Conservation (phyloP, 2,797 vertebrate species). For the Crotalus adamanteus region DNA sequence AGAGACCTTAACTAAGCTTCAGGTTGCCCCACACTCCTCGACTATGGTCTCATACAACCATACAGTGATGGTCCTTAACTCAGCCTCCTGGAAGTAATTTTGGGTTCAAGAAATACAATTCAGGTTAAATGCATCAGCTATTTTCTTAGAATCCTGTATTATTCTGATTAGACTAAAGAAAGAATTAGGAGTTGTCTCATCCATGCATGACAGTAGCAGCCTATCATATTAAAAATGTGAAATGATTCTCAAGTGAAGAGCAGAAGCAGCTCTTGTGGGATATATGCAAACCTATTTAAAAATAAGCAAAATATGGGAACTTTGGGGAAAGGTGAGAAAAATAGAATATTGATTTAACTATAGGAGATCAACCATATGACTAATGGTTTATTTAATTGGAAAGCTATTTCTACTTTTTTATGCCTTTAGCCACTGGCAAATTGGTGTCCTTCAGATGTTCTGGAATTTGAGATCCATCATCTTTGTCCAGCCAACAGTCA, state of each 20-base stretch:
- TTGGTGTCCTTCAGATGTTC: background rate
- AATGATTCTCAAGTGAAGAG: background rate
- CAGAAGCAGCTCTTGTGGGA: background rate
- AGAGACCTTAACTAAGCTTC: background rate
- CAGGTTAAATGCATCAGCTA: background rate
- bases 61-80: background rate
- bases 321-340: background rate
- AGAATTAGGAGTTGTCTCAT: background rate
- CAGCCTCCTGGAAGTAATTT: background rate
- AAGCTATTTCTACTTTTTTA: background rate
- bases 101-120: background rate
- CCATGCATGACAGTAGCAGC: background rate
- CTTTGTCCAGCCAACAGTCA: background rate
- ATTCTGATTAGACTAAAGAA: background rate
- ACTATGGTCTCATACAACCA: background rate
- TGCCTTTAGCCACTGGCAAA: background rate
- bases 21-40: background rate
- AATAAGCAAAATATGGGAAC: background rate
- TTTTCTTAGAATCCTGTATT: background rate
- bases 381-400: background rate
- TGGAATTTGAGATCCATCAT: background rate
- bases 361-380: background rate
- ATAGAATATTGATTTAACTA: background rate
- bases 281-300: background rate
- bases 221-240: background rate